phyloP scores from a whole-genome alignment of 2,888 invertebrate species.

The Tigriopus californicus region DNA sequence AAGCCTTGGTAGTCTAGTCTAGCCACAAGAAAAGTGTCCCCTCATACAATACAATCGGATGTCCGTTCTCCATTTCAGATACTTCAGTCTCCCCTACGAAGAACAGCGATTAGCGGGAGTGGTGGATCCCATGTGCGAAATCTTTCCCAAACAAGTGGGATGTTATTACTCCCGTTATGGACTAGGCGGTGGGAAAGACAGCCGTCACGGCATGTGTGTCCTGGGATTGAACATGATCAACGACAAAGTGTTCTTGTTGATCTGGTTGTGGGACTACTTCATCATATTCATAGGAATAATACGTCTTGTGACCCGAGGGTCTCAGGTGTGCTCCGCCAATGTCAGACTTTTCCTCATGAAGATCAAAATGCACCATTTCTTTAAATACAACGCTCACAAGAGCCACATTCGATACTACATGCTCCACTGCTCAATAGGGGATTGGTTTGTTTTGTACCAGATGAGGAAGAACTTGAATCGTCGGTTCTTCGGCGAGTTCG shows the following conservation, averaged over 20 bases:
- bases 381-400: constrained; percentile 7
- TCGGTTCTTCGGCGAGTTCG: constrained; percentile 14
- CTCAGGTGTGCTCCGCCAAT: constrained; percentile 8
- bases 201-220: constrained; percentile 6
- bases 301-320: constrained; percentile 6
- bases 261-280: constrained; percentile 13
- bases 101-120: constrained; percentile 1
- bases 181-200: constrained; percentile 1
- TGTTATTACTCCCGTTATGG: constrained; percentile 12
- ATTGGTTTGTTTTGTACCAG: constrained; percentile 16
- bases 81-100: constrained; percentile 6
- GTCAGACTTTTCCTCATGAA: constrained; percentile 13
- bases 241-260: constrained; percentile 12
- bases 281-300: constrained; percentile 3
- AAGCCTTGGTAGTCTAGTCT: too few species aligned
- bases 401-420: constrained; percentile 12
- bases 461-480: constrained; percentile 15
- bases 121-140: constrained; percentile 15
- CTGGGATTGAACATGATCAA: constrained; percentile 14
- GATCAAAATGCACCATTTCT: constrained; percentile 9
- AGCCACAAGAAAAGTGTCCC: too few species aligned
- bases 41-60: too few species aligned
- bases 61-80: not conserved
- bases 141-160: constrained; percentile 11
- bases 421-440: constrained; percentile 10